A percentile compares a stretch with the other conserved stretches of the same genome.
Evolutionary conservation across 2,797 vertebrate genomes (phyloP).

Genomic region (Syngnathus rostellatus): DNA sequence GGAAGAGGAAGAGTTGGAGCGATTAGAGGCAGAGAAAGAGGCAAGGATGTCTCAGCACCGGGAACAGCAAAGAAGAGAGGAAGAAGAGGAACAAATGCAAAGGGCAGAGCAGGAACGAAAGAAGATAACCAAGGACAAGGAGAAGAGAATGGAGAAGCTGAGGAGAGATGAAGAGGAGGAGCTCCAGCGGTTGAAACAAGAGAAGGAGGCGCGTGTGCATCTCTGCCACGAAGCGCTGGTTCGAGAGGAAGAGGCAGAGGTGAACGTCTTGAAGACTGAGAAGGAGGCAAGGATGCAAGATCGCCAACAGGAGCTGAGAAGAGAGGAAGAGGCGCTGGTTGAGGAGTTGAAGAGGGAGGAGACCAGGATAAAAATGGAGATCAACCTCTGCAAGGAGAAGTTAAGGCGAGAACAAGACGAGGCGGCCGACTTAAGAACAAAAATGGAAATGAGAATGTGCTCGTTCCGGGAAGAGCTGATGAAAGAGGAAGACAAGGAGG

Average conservation of each 20-base stretch:
- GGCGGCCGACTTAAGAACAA: background rate
- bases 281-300: background rate
- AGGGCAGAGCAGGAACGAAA: constrained; percentile 47
- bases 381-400: background rate
- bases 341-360: constrained; percentile 59
- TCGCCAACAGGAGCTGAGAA: background rate
- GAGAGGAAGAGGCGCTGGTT: constrained; percentile 48
- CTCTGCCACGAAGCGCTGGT: background rate
- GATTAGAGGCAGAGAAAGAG: constrained; percentile 1
- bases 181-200: constrained; percentile 58
- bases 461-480: background rate
- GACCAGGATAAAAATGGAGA: constrained; percentile 16
- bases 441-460: background rate
- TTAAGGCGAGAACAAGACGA: background rate
- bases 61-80: background rate
- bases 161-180: constrained; percentile 55
- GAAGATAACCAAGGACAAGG: constrained; percentile 54
- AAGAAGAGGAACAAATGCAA: background rate
- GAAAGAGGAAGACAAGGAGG: background rate
- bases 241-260: constrained; percentile 40
- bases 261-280: background rate
- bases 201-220: constrained; percentile 53
- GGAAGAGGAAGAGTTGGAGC: constrained; percentile 3
- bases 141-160: constrained; percentile 53
- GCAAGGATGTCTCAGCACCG: background rate